A percentile compares a stretch with the other conserved stretches of the same genome.
phyloP scores from a whole-genome alignment of 2,888 invertebrate genomes.

The Chesias legatella region DNA sequence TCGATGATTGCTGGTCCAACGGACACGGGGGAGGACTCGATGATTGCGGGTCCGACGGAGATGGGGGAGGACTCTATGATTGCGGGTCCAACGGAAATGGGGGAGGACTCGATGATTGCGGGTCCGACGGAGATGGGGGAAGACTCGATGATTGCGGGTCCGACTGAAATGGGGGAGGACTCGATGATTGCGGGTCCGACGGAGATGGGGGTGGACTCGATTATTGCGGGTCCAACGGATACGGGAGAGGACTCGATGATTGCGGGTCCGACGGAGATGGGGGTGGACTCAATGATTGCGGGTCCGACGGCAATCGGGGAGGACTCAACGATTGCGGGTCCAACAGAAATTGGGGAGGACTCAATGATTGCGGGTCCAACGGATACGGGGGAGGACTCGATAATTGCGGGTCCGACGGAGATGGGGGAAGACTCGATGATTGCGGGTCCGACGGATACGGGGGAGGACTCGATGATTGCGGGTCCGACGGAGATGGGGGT shows the following conservation, averaged over 20 bases:
- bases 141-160: slow-evolving; percentile 16
- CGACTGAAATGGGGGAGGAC: slow-evolving; percentile 7
- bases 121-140: slow-evolving; percentile 28
- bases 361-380: no score
- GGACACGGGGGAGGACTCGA: no score
- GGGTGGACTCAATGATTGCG: slow-evolving; percentile 25
- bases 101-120: slow-evolving; percentile 25
- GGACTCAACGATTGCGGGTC: slow-evolving; percentile 16
- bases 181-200: no score
- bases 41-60: not conserved
- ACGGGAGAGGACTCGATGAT: slow-evolving; percentile 30
- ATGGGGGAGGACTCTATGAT: slow-evolving; percentile 30
- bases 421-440: slow-evolving; percentile 30
- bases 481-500: slow-evolving; percentile 28
- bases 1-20: no score
- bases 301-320: slow-evolving; percentile 28
- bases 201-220: no score
- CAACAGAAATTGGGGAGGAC: slow-evolving; percentile 7
- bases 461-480: slow-evolving; percentile 25
- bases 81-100: slow-evolving; percentile 36
- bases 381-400: no score
- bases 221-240: not conserved
- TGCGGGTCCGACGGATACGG: slow-evolving; percentile 36
- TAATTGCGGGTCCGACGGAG: not conserved
- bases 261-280: slow-evolving; percentile 36